A percentile compares a stretch with the other conserved stretches of the same genome.
Evolutionary conservation across 2,113 vertebrate genomes (phyloP).

Genomic region (Brachyhypopomus gauderio): DNA sequence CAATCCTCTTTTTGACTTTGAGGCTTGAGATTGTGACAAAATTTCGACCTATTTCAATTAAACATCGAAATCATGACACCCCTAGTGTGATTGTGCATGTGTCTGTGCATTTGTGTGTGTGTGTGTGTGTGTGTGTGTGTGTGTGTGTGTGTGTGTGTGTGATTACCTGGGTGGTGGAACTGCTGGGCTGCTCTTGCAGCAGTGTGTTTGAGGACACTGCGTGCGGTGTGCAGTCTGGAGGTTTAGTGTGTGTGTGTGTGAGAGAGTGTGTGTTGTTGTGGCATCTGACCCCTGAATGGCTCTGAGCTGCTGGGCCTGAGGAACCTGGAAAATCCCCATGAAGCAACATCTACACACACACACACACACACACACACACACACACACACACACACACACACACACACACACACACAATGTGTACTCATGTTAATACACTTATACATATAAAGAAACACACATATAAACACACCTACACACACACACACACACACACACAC

Average conservation of each 20-base stretch:
- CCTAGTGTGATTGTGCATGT: neutral
- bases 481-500: neutral
- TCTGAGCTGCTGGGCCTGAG: conserved; percentile 61
- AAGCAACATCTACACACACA: conserved; percentile 78
- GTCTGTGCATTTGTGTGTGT: neutral
- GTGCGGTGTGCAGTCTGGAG: conserved; percentile 61
- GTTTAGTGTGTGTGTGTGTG: conserved; percentile 62
- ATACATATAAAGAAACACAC: conserved; percentile 10
- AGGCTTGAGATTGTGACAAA: no score
- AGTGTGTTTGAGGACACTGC: conserved; percentile 63
- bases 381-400: conserved; percentile 1
- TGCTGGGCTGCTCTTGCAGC: conserved; percentile 70
- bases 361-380: neutral
- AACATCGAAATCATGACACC: no score
- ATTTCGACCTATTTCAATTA: no score
- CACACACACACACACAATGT: neutral
- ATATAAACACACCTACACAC: neutral
- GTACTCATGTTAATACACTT: neutral
- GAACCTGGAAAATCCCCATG: conserved; percentile 38
- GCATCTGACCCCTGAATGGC: conserved; percentile 59
- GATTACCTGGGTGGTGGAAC: conserved; percentile 75
- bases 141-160: neutral
- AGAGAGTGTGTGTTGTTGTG: conserved; percentile 31
- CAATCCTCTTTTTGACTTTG: no score
- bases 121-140: neutral